phyloP scores from a whole-genome alignment of 2,113 vertebrate genomes.

The Zapornia atra region DNA sequence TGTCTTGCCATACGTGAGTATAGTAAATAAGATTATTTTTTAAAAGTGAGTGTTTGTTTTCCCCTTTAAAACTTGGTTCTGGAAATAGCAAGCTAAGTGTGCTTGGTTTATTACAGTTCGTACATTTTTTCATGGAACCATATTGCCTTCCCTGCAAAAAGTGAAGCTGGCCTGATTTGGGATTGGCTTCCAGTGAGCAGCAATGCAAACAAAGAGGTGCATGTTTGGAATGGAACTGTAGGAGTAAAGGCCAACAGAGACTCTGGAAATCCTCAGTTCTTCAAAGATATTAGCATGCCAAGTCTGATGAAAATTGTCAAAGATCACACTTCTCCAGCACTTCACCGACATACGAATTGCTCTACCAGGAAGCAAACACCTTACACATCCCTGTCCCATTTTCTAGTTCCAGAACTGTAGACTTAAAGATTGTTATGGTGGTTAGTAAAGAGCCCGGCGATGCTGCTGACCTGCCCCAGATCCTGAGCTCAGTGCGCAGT shows the following conservation, averaged over 20 bases:
- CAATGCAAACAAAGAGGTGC: background rate
- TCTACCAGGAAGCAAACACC: background rate
- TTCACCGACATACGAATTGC: background rate
- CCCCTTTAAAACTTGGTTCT: background rate
- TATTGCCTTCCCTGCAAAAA: background rate
- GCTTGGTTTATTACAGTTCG: background rate
- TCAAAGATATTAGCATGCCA: background rate
- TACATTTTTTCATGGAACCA: background rate
- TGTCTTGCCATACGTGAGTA: fast-evolving
- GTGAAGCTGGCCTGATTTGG: background rate
- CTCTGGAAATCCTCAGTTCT: background rate
- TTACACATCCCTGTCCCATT: background rate
- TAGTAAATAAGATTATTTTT: background rate
- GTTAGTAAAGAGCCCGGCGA: background rate
- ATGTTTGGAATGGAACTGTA: background rate
- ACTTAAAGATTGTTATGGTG: background rate
- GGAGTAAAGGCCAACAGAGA: background rate
- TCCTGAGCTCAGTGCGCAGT: background rate
- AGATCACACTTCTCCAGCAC: background rate
- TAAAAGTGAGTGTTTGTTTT: background rate
- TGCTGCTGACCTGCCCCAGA: background rate
- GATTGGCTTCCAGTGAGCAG: fast-evolving
- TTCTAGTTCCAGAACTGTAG: background rate
- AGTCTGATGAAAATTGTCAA: background rate
- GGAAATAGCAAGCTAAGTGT: background rate